Percentiles rank a stretch among this genome's conserved stretches.
Conservation (phyloP, 2,113 vertebrate genomes). For the Pedionomus torquatus region DNA sequence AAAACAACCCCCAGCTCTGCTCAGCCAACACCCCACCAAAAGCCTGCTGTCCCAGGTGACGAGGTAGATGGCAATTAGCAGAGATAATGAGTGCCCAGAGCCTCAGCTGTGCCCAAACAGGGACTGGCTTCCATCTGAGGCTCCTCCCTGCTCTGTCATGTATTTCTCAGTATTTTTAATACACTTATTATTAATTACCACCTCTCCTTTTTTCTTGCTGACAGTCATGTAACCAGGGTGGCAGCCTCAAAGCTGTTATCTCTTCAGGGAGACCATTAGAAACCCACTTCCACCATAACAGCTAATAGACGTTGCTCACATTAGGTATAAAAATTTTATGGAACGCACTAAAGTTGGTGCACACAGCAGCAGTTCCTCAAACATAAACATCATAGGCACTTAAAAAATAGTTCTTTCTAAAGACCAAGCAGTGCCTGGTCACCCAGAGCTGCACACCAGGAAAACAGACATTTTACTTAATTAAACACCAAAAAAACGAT, state of each 20-base stretch:
- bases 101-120: neutral
- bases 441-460: neutral
- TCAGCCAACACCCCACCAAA: rapidly evolving
- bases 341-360: constrained; percentile 12
- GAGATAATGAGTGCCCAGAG: neutral
- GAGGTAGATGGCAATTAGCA: neutral
- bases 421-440: neutral
- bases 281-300: neutral
- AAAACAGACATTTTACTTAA: neutral
- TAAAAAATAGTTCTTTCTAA: neutral
- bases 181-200: neutral
- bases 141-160: neutral
- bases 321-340: constrained; percentile 52
- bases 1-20: rapidly evolving
- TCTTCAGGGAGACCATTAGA: constrained; percentile 8
- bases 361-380: constrained; percentile 28
- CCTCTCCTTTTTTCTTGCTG: neutral
- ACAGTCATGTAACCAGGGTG: neutral
- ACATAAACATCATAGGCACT: constrained; percentile 10
- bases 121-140: neutral
- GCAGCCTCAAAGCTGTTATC: neutral
- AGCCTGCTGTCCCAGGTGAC: too few species aligned
- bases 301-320: constrained; percentile 7
- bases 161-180: neutral
- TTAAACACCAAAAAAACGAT: neutral